Conservation (phyloP, 2,797 vertebrate genomes). For the Neopelma chrysocephalum region DNA sequence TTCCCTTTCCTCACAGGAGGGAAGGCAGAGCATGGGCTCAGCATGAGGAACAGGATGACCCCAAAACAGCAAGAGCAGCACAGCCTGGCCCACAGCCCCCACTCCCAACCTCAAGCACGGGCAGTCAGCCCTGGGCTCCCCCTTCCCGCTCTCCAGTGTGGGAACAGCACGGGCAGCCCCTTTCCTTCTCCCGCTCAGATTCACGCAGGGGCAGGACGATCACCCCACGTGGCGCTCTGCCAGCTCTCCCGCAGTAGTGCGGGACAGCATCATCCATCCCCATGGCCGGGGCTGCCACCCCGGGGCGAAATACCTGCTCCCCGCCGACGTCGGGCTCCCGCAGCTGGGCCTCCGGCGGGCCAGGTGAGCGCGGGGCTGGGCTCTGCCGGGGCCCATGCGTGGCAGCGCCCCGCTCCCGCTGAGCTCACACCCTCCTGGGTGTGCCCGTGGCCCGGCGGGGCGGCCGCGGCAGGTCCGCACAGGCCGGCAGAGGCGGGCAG, state of each 20-base stretch:
- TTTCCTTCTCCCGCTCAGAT: too few relatives aligned
- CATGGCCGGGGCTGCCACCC: neutral
- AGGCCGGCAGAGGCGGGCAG: constrained; percentile 8
- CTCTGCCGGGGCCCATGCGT: neutral
- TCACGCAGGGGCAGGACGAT: too few relatives aligned
- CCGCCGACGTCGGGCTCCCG: neutral
- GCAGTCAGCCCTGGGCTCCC: neutral
- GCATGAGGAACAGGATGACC: rapidly evolving
- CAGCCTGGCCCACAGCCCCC: neutral
- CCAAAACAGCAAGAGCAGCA: neutral
- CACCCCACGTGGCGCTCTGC: neutral
- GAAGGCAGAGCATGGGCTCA: neutral
- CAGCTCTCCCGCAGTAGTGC: neutral
- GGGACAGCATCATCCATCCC: neutral
- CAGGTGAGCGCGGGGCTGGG: neutral
- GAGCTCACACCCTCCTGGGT: constrained; percentile 43
- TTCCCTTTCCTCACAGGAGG: neutral
- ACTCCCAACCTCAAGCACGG: rapidly evolving
- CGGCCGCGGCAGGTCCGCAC: constrained; percentile 36
- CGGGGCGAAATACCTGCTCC: constrained; percentile 15
- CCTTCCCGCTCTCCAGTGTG: rapidly evolving
- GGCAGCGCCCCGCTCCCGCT: neutral
- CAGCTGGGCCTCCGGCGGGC: neutral
- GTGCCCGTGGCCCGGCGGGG: neutral
- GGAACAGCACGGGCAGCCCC: neutral